A percentile compares a stretch with the other conserved stretches of the same genome.
Evolutionary conservation across 2,113 vertebrate species (phyloP).

Genomic region (Amblyornis subalaris): DNA sequence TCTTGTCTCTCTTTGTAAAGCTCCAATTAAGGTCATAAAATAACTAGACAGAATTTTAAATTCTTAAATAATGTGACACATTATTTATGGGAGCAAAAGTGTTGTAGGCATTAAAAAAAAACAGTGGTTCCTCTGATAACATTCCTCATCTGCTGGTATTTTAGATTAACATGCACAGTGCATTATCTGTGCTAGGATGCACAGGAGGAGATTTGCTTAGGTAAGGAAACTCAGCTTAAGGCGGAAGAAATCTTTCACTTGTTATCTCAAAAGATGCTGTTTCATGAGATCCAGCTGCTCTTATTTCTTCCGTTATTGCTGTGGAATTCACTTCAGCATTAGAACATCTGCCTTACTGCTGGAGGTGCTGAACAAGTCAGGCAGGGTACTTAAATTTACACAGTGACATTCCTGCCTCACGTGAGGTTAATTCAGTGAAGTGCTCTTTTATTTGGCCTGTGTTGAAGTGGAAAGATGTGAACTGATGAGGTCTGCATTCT

Average conservation of each 20-base stretch:
- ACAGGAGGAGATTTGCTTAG: neutral
- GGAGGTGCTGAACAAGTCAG: constrained; percentile 2
- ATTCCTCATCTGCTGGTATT: neutral
- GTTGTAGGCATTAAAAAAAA: neutral
- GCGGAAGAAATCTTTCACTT: neutral
- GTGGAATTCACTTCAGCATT: neutral
- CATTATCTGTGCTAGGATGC: neutral
- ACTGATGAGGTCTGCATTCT: constrained; percentile 35
- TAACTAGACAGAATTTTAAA: neutral
- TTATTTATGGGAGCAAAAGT: neutral
- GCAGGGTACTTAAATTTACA: constrained; percentile 22
- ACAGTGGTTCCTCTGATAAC: neutral
- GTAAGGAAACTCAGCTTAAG: neutral
- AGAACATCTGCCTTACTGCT: constrained; percentile 21
- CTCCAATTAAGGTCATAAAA: neutral
- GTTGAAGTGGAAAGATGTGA: constrained; percentile 48
- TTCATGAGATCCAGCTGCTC: constrained; percentile 28
- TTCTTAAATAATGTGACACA: neutral
- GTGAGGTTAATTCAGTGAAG: constrained; percentile 47
- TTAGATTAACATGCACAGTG: neutral
- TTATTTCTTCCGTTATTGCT: neutral
- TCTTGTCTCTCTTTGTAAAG: neutral
- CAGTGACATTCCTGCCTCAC: constrained; percentile 8
- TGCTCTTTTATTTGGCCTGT: constrained; percentile 18
- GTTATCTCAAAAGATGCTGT: neutral